Base-by-base conservation (phyloP, 2,888 invertebrate genomes). In the Mesorhabditis belari region DNA sequence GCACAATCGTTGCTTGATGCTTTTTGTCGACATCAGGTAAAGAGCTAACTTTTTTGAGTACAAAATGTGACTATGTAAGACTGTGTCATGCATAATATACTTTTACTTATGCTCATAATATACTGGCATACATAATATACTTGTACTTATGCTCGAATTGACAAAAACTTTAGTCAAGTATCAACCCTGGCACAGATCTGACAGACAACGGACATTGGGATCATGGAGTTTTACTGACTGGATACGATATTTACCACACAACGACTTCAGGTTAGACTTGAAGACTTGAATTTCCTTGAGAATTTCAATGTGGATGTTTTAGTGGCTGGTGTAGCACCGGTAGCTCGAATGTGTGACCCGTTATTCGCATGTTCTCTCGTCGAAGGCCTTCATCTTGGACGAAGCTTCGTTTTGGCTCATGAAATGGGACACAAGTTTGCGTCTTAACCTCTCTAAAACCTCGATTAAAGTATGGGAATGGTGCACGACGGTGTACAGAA, bases 401-500 rank as follows among this genome's bases (percentile, higher is more conserved):
- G 80, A 57, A 76, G 75, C 5, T 80, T 80, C 61, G 80, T 80
- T 6, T 57, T 81, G 25, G 81, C 81, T 17, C 81, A 81, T 58
- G 81, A 81, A 70, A 79, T 81, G 80, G 81, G 81, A 5, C 81
- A 81, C 62, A 81, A 80, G 81, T 81, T 57, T 64, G 73, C 44
- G 19, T 6, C n/a, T 12, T 35, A 35, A n/a, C n/a, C n/a, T 19
- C 3, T 35, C 12, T 9, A 35, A 1, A 35, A 35, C n/a, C 17
- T 12, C 19, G 21, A 51, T 12, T 19, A 51, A 21, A 81, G 81
- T 60, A 77, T 81, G 74, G 81, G 81, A 56, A 81, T 81, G 81
- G 79, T 81, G 1, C 81, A 81, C 66, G 81, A 81, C 56, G 81
- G 81, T 25, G 80, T 79, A 26, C 79, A 80, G 62, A 80, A 80